Percentiles rank a stretch among this genome's conserved stretches.
phyloP scores from a whole-genome alignment of 2,797 vertebrate genomes.

The Coregonus ussuriensis region DNA sequence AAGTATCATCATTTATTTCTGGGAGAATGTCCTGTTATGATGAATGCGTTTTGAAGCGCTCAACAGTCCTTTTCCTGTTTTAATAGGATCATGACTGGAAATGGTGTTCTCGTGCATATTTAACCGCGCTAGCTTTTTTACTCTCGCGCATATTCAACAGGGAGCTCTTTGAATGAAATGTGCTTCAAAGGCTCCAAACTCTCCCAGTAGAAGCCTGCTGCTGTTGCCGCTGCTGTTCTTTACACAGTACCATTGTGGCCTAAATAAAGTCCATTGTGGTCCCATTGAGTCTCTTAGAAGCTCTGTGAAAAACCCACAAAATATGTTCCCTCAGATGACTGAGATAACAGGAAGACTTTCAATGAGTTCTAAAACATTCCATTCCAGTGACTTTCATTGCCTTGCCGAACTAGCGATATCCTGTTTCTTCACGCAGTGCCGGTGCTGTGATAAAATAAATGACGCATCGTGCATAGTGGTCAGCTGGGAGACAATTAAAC shows the following conservation, averaged over 20 bases:
- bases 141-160: background rate
- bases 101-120: constrained; percentile 33
- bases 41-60: constrained; percentile 14
- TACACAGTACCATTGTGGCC: constrained; percentile 32
- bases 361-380: constrained; percentile 23
- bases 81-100: constrained; percentile 11
- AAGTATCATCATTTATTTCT: constrained; percentile 6
- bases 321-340: constrained; percentile 25
- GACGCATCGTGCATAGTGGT: background rate
- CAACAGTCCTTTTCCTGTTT: constrained; percentile 23
- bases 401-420: background rate
- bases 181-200: constrained; percentile 29
- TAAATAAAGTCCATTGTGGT: constrained; percentile 53
- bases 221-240: constrained; percentile 20
- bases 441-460: background rate
- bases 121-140: constrained; percentile 18
- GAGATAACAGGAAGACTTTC: constrained; percentile 31
- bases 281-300: constrained; percentile 15
- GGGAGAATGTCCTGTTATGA: constrained; percentile 8
- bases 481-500: background rate
- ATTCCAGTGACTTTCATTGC: background rate
- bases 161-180: constrained; percentile 34
- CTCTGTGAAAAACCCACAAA: constrained; percentile 19
- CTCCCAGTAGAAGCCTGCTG: constrained; percentile 9
- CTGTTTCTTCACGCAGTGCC: background rate